Percentiles rank a stretch among this genome's conserved stretches.
phyloP scores from a whole-genome alignment of 2,888 invertebrate species.

The Noctua comes region DNA sequence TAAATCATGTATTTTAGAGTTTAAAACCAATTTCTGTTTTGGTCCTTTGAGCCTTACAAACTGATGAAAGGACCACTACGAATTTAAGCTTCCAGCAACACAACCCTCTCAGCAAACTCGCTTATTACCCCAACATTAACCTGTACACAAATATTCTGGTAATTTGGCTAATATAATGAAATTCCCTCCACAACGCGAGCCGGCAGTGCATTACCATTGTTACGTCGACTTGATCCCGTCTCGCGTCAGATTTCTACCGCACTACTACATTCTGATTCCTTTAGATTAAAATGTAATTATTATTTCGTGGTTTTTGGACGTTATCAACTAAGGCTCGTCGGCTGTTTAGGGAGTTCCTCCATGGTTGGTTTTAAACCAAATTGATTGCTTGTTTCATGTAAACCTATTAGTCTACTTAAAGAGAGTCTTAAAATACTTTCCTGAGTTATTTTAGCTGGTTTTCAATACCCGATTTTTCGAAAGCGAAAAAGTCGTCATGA shows the following conservation, averaged over 20 bases:
- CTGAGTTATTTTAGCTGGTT: background rate
- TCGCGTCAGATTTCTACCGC: conserved; percentile 51
- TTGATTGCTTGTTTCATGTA: background rate
- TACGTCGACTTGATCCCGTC: conserved; percentile 54
- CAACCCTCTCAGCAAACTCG: conserved; percentile 2
- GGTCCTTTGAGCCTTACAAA: background rate
- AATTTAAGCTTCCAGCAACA: conserved; percentile 10
- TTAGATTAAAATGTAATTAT: conserved; percentile 8
- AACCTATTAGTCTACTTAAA: background rate
- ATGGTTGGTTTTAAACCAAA: background rate
- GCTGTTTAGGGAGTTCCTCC: background rate
- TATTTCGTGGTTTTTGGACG: conserved; percentile 17
- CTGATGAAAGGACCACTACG: conserved; percentile 19
- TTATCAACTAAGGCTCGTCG: background rate
- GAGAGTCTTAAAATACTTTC: background rate
- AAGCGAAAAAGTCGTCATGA: background rate
- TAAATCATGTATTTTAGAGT: background rate
- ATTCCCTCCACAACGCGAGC: conserved; percentile 10
- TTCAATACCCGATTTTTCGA: background rate
- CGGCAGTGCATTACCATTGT: conserved; percentile 46
- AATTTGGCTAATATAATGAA: conserved; percentile 52
- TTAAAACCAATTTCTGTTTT: background rate
- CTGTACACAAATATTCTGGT: conserved; percentile 39
- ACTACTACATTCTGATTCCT: conserved; percentile 33
- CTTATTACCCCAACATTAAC: conserved; percentile 30